Conservation (phyloP, 2,113 vertebrate genomes). For the Microtus montanus region DNA sequence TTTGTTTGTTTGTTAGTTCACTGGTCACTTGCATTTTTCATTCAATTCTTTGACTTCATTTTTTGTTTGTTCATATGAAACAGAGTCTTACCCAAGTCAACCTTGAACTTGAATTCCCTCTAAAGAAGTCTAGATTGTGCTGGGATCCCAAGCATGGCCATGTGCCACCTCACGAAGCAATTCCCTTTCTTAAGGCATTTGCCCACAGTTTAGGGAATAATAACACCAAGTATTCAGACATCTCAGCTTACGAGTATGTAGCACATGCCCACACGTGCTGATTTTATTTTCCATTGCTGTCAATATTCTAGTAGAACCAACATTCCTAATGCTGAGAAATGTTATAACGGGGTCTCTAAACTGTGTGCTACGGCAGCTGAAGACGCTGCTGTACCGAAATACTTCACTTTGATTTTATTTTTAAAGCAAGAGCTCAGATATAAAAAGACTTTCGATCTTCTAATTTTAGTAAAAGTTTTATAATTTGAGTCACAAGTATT, state of each 20-base stretch:
- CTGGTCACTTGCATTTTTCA: neutral
- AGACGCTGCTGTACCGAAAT: conserved; percentile 46
- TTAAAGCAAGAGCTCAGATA: conserved; percentile 57
- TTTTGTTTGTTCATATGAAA: neutral
- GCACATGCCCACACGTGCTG: neutral
- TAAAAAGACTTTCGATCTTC: conserved; percentile 39
- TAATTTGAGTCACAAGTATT: conserved; percentile 60
- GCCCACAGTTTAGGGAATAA: neutral
- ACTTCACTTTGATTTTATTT: conserved; percentile 60
- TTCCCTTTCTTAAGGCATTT: neutral
- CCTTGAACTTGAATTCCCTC: neutral
- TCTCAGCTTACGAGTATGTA: neutral
- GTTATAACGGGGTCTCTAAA: conserved; percentile 45
- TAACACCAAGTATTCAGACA: neutral
- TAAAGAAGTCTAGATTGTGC: neutral
- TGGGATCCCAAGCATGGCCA: neutral
- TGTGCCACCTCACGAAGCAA: neutral
- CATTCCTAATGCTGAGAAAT: neutral
- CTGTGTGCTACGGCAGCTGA: neutral
- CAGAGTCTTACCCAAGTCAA: neutral
- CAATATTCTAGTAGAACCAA: neutral
- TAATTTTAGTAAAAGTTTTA: conserved; percentile 70
- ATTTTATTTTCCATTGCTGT: conserved; percentile 36
- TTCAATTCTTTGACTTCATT: neutral
- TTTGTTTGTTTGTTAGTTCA: neutral